A percentile compares a stretch with the other conserved stretches of the same genome.
These are phyloP conservation scores for Ciona savignyi DNA, from an alignment of 23 tunicate genomes.

Conservation along the genomic window DNA sequence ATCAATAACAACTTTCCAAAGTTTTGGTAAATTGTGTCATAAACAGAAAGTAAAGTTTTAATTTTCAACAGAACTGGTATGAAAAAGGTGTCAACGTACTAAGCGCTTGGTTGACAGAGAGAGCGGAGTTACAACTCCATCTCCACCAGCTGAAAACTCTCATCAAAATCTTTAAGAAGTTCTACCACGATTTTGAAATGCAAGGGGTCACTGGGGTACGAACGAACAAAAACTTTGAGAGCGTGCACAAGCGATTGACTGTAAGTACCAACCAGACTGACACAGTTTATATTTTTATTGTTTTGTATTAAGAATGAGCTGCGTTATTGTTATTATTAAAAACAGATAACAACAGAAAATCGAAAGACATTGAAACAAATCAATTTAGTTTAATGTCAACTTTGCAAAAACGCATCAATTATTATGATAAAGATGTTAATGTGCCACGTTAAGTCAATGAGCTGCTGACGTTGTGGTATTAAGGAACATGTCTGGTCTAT, in stretches of 20 bases:
- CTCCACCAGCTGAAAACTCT: conserved; percentile 88
- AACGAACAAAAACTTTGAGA: conserved; percentile 20
- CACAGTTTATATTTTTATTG: neutral
- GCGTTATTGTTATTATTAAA: neutral
- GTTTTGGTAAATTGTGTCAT: neutral
- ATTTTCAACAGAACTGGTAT: conserved; percentile 71
- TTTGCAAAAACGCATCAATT: too few relatives aligned
- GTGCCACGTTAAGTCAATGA: too few relatives aligned
- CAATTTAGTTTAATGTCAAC: too few relatives aligned
- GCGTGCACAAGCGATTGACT: conserved; percentile 74
- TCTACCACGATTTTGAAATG: conserved; percentile 83
- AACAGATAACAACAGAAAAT: neutral
- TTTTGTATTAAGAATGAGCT: neutral
- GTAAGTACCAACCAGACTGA: too few relatives aligned
- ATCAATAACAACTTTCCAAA: too few relatives aligned
- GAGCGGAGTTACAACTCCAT: conserved; percentile 72
- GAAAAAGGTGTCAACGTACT: conserved; percentile 25
- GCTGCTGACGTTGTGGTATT: too few relatives aligned
- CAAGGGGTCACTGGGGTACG: conserved; percentile 74
- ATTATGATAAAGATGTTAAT: too few relatives aligned
- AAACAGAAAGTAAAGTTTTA: too few relatives aligned
- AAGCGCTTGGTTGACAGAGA: conserved; percentile 56
- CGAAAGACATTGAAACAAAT: neutral
- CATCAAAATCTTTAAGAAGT: conserved; percentile 78
- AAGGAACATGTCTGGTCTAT: too few relatives aligned